Evolutionary conservation across 1,140 invertebrate genomes (phyloP).

Genomic region (Drosophila ohnishii): DNA sequence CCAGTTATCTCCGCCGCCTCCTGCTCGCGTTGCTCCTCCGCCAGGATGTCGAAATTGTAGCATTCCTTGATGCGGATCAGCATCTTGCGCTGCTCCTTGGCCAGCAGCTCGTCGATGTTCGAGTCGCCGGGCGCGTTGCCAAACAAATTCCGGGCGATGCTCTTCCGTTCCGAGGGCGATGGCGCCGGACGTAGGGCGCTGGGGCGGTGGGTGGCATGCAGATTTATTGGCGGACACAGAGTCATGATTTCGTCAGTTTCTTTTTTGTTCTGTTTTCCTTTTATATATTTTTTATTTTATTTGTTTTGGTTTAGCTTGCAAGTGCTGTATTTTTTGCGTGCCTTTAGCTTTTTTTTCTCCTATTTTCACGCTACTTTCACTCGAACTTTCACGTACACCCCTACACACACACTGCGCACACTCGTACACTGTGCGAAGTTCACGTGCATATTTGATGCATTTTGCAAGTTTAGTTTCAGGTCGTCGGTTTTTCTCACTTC

Average conservation of each 20-base stretch:
- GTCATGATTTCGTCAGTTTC: not conserved
- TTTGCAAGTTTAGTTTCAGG: slow-evolving; percentile 43
- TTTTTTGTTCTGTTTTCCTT: slow-evolving; percentile 17
- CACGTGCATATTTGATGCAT: slow-evolving; percentile 59
- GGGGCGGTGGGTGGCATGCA: not conserved
- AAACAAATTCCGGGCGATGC: slow-evolving; percentile 46
- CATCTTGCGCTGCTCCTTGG: slow-evolving; percentile 8
- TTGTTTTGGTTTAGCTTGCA: slow-evolving; percentile 17
- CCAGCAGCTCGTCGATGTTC: slow-evolving; percentile 23
- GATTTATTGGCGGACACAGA: slow-evolving; percentile 14
- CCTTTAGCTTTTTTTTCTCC: slow-evolving; percentile 21
- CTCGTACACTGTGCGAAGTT: slow-evolving; percentile 40
- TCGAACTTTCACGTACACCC: slow-evolving; percentile 48
- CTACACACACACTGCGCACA: slow-evolving; percentile 14
- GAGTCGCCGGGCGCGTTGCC: not conserved
- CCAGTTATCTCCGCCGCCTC: slow-evolving; percentile 10
- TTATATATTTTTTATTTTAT: slow-evolving; percentile 6
- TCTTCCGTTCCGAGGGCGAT: slow-evolving; percentile 1
- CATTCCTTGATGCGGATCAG: not conserved
- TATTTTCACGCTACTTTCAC: slow-evolving; percentile 59
- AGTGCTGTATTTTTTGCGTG: slow-evolving; percentile 1
- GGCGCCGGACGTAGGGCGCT: slow-evolving; percentile 4
- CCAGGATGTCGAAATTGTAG: slow-evolving; percentile 26
- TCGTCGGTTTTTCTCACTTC: not conserved
- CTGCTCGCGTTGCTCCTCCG: slow-evolving; percentile 7